A percentile compares a stretch with the other conserved stretches of the same genome.
Conservation (phyloP, 2,888 invertebrate species). For the Brachyopa scutellaris region DNA sequence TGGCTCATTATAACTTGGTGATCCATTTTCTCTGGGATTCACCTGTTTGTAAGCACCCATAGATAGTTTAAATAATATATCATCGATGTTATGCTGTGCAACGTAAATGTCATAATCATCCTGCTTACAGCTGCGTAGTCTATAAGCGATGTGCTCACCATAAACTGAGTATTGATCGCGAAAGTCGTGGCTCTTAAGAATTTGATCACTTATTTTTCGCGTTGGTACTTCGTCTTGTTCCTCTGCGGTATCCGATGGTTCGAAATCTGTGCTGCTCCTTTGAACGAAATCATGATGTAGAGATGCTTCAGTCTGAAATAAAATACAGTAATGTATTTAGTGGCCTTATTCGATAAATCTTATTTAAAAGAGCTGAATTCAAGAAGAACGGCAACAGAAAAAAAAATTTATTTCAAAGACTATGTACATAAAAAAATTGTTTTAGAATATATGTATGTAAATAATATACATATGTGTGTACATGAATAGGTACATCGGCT, state of each 20-base stretch:
- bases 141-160: constrained; percentile 21
- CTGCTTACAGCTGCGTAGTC: not conserved
- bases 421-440: too few relatives aligned
- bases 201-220: not conserved
- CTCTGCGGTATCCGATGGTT: not conserved
- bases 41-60: not conserved
- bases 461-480: too few relatives aligned
- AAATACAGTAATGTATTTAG: too few relatives aligned
- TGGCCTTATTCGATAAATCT: too few relatives aligned
- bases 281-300: not conserved
- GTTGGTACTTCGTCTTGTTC: not conserved
- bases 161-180: constrained; percentile 9
- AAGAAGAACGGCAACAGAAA: too few relatives aligned
- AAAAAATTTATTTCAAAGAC: too few relatives aligned
- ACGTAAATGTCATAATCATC: constrained; percentile 5
- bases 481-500: too few relatives aligned
- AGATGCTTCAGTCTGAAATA: not conserved
- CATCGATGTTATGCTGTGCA: constrained; percentile 13
- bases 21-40: not conserved
- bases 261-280: not conserved
- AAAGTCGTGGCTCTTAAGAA: too few relatives aligned
- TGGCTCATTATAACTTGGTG: too few relatives aligned
- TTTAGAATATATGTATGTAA: too few relatives aligned
- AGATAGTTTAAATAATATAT: constrained; percentile 12
- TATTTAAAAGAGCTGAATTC: too few relatives aligned